phyloP scores from a whole-genome alignment of 2,113 vertebrate genomes.

The Peucedramus taeniatus region DNA sequence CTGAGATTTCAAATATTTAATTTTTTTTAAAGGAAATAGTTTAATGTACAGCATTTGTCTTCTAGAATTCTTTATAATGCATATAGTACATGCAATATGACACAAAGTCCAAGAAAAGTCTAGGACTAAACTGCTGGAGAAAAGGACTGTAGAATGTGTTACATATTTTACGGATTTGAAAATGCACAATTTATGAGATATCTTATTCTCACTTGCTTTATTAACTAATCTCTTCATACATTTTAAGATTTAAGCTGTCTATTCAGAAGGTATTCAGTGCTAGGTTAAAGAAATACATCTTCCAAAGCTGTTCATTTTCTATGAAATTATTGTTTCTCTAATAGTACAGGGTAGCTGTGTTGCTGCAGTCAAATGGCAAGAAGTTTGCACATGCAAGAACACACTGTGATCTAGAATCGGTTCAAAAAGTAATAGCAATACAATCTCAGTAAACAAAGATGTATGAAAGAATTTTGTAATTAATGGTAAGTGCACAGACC shows the following conservation, averaged over 20 bases:
- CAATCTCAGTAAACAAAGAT: not conserved
- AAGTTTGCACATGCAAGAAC: not conserved
- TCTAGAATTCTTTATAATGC: not conserved
- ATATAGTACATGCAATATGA: not conserved
- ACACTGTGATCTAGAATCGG: not conserved
- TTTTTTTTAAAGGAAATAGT: not conserved
- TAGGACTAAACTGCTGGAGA: not conserved
- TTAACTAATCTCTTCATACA: not conserved
- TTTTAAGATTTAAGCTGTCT: not conserved
- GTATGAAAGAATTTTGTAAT: conserved; percentile 24
- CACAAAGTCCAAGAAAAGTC: not conserved
- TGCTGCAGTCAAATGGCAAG: not conserved
- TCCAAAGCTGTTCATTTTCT: not conserved
- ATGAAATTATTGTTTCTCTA: not conserved
- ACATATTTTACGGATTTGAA: not conserved
- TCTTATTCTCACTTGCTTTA: not conserved
- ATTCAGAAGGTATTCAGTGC: not conserved
- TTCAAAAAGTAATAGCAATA: not conserved
- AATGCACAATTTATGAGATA: not conserved
- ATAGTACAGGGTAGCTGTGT: not conserved
- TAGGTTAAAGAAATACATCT: not conserved
- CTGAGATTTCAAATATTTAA: not conserved
- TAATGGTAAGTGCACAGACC: conserved; percentile 75
- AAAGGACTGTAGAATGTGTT: not conserved
- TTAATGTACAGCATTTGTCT: not conserved